phyloP scores from a whole-genome alignment of 2,888 invertebrate genomes.

The Iselma pallidipennis region DNA sequence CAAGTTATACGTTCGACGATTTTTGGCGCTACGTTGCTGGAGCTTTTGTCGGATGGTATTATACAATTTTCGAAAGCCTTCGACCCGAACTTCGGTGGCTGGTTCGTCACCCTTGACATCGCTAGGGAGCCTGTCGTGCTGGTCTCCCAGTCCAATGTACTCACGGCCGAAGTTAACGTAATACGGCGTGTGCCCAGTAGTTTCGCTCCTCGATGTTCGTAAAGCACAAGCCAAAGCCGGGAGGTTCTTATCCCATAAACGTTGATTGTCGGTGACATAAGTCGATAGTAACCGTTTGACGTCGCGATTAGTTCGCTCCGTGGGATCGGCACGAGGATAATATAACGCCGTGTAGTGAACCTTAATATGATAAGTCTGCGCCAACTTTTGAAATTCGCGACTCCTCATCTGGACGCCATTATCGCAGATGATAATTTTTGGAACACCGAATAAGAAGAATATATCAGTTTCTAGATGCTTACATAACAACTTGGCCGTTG shows the following conservation, averaged over 20 bases:
- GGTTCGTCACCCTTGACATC: background rate
- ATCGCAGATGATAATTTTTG: slow-evolving; percentile 21
- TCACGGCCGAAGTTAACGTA: slow-evolving; percentile 29
- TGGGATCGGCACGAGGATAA: slow-evolving; percentile 42
- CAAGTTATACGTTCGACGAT: too few species aligned
- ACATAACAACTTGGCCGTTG: slow-evolving; percentile 11
- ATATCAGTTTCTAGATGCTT: slow-evolving; percentile 23
- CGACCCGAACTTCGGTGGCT: background rate
- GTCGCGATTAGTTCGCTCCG: slow-evolving; percentile 40
- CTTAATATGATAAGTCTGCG: slow-evolving; percentile 8
- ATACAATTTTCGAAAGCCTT: slow-evolving; percentile 3
- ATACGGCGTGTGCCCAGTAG: slow-evolving; percentile 20
- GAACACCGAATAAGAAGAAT: slow-evolving; percentile 28
- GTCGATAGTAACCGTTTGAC: slow-evolving; percentile 42
- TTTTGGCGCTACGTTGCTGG: too few species aligned
- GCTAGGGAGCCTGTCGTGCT: background rate
- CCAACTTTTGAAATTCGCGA: slow-evolving; percentile 12
- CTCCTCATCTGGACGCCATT: slow-evolving; percentile 25
- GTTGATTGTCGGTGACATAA: slow-evolving; percentile 34
- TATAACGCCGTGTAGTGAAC: slow-evolving; percentile 35
- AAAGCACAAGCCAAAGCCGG: slow-evolving; percentile 18
- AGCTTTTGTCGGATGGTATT: slow-evolving; percentile 5
- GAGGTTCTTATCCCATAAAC: slow-evolving; percentile 26
- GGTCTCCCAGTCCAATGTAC: background rate
- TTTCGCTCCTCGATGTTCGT: slow-evolving; percentile 22